Evolutionary conservation across 2,888 invertebrate genomes (phyloP), one percentile per base, ranked within the genome.

Genomic region (Drosophila prostipennis): DNA sequence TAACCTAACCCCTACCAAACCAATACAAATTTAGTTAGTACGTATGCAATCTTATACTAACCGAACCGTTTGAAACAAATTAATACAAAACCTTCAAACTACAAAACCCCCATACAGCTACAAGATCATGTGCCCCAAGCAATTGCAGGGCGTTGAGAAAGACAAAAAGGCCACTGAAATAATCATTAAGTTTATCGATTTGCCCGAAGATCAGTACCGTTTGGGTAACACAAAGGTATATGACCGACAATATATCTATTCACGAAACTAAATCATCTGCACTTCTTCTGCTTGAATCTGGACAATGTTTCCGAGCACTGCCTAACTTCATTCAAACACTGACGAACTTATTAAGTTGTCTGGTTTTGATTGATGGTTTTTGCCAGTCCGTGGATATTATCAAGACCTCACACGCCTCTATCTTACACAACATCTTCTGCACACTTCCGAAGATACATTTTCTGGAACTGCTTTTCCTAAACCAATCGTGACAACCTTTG

Each of bases 71-170:
- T 71, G 60, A 67, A 65, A 68, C 46, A 70, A 76, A 79, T 60
- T 76, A 76, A 80, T 71, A 74, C 63, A 68, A 68, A 19, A 59
- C 63, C 73, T 79, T 76, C 39, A 63, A 76, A 82, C 56, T 79
- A 74, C 48, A 53, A 53, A 56, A 70, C 75, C 72, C 89, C 91
- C 93, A 94, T 94, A 94, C 96, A 98, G 98, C 96, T 99, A 99
- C 96, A 98, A 98, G 95, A 98, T 99, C 95, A 96, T 99, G 95
- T 98, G 98, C 94, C 97, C 98, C 93, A 96, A 96, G 93, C 95
- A 94, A 92, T 92, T 97, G 93, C 57, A 72, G 75, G 91, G 90
- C 79, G 86, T 90, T 74, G 88, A 87, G 4, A 91, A 91, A 91
- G 89, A 90, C 58, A 84, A 95, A 93, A 96, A 96, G 93, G 96